Base-by-base conservation (phyloP, 2,113 vertebrate species). In the Crotalus helleri region DNA sequence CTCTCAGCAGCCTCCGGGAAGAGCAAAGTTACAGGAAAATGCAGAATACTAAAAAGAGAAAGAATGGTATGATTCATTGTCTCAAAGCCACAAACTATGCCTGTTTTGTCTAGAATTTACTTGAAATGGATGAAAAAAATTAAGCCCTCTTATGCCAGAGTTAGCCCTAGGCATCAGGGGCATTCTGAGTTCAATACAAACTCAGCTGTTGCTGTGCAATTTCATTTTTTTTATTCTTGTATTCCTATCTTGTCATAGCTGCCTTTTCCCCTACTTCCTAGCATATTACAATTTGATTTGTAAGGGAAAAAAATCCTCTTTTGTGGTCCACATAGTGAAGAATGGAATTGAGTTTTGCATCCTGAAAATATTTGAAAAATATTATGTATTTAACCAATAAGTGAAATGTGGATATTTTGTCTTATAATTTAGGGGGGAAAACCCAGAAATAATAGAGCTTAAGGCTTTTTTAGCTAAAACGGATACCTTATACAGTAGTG, bases 1-100 rank as follows among this genome's bases (percentile, higher is more conserved):
- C 94, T 92, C 94, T 94, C 93, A 85, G 0, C n/a, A 92, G 61
- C 90, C 93, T 88, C 94, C 93, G 93, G 59, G 85, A 95, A 94
- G 86, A 85, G n/a, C 93, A 91, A 94, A 57, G 29, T 93, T 94
- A 3, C 64, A 87, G 81, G 81, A 57, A 94, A 91, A 44, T 26
- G 39, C 3, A 58, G 54, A 10, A 39, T 90, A 58, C 57, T 61
- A 90, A 93, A 90, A 90, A 39, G 91, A 95, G 92, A 87, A 23
- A 64, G 29, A 89, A 74, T 11, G 33, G 44, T 0, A 2, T 85
- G 89, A 91, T 92, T 93, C 59, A 39, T 92, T 93, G 89, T 89
- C 49, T 46, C 87, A 87, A 5, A 26, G 12, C 49, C 13, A 7
- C 74, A 69, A 93, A 92, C 59, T 49, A 5, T 2, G 26, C 90